Conservation (phyloP, 1,140 invertebrate genomes). For the Arctopsyche grandis region DNA sequence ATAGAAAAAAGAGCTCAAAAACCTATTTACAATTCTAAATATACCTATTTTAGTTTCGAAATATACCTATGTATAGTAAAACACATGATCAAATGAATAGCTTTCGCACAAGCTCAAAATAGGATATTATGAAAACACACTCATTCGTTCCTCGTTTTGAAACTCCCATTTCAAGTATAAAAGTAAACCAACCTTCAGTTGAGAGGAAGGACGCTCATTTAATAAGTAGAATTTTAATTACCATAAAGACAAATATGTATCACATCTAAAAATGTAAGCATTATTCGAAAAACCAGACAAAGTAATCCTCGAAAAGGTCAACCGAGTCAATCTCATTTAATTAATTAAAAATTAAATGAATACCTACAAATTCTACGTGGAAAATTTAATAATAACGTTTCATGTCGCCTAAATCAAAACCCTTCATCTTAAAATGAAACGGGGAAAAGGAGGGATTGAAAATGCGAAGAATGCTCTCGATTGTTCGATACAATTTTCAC, state of each 20-base stretch:
- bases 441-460: too few relatives aligned
- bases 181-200: background rate
- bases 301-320: background rate
- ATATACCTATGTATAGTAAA: too few relatives aligned
- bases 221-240: background rate
- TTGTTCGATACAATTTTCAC: slow-evolving; percentile 10
- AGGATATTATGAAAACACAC: background rate
- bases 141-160: background rate
- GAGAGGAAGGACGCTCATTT: background rate
- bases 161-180: too few relatives aligned
- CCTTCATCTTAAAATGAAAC: too few relatives aligned
- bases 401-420: background rate
- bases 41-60: too few relatives aligned
- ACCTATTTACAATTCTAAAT: too few relatives aligned
- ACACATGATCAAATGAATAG: too few relatives aligned
- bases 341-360: slow-evolving; percentile 11
- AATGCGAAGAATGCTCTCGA: slow-evolving; percentile 11
- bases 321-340: slow-evolving; percentile 12
- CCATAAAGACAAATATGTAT: too few relatives aligned
- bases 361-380: background rate
- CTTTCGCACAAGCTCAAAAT: too few relatives aligned
- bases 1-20: too few relatives aligned
- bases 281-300: background rate
- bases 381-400: slow-evolving; percentile 12
- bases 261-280: too few relatives aligned